A percentile compares a stretch with the other conserved stretches of the same genome.
Evolutionary conservation across 2,797 vertebrate genomes (phyloP).

Genomic region (Decapterus maruadsi): DNA sequence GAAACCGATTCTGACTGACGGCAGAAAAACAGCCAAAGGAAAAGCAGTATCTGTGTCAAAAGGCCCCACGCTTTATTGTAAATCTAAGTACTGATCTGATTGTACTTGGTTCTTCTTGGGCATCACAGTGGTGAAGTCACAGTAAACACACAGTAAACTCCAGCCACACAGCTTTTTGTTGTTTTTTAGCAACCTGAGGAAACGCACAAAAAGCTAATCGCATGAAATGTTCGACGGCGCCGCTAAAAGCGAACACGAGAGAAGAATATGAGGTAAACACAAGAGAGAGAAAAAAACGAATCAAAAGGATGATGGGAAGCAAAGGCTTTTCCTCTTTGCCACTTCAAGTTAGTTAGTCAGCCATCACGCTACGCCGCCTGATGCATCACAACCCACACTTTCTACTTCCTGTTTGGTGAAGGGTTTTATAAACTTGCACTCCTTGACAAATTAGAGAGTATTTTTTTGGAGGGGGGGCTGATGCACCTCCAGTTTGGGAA

Average conservation of each 20-base stretch:
- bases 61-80: background rate
- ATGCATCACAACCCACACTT: background rate
- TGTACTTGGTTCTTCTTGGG: background rate
- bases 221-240: slow-evolving; percentile 24
- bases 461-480: background rate
- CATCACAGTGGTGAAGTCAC: background rate
- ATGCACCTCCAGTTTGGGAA: slow-evolving; percentile 15
- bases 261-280: slow-evolving; percentile 1
- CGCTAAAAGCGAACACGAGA: slow-evolving; percentile 1
- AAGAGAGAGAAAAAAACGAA: background rate
- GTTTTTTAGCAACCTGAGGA: slow-evolving; percentile 17
- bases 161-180: background rate
- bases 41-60: background rate
- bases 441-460: background rate
- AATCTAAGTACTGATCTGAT: background rate
- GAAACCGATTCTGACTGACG: background rate
- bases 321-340: slow-evolving; percentile 3
- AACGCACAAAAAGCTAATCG: slow-evolving; percentile 14
- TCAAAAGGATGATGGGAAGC: background rate
- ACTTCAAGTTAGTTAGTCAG: slow-evolving; percentile 10
- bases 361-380: background rate
- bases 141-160: background rate
- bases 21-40: background rate
- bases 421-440: background rate
- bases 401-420: background rate